Base-by-base conservation (phyloP, 1,140 invertebrate species). In the Polypedilum vanderplanki region DNA sequence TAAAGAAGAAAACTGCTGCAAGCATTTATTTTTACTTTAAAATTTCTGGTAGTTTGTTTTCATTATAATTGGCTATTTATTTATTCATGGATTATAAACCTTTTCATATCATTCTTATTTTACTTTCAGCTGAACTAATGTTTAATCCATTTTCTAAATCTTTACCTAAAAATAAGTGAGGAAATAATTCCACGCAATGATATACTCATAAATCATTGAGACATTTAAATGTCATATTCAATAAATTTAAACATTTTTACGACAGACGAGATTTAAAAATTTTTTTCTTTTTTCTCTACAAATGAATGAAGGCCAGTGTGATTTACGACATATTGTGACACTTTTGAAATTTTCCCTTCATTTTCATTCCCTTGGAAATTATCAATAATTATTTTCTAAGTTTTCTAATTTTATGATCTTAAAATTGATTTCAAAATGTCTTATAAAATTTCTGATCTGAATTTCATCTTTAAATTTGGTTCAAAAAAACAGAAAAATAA, bases 141-240 rank as follows among this genome's bases (percentile, higher is more conserved):
- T 33, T 33, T 33, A 33, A 3, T 33, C 24, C 5, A 33, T 33
- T 3, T 33, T 33, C 5, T 33, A 33, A 5, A 33, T 33, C 5
- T 33, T 33, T 33, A 33, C 5, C 5, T 33, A 5, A 33, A 33
- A 33, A 5, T 33, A 33, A 33, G 5, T 33, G 24, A 33, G 24
- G 24, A 33, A 33, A 5, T 3, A 33, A 33, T 15, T n/a, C 8
- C 46, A 57, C 8, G 15, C 8, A 9, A 46, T 46, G 41, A 46
- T 46, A 57, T 12, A 57, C 46, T 57, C 46, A 57, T 57, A 57
- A 57, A 57, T 57, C 46, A 57, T 57, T n/a, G 9, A 57, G 46
- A 57, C 46, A 57, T 57, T 57, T 57, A 57, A 57, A 57, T 57
- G 46, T 57, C 46, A 57, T 57, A 57, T 57, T 57, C 46, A n/a